Evolutionary conservation across 2,113 vertebrate species (phyloP).

Genomic region (Morone saxatilis): DNA sequence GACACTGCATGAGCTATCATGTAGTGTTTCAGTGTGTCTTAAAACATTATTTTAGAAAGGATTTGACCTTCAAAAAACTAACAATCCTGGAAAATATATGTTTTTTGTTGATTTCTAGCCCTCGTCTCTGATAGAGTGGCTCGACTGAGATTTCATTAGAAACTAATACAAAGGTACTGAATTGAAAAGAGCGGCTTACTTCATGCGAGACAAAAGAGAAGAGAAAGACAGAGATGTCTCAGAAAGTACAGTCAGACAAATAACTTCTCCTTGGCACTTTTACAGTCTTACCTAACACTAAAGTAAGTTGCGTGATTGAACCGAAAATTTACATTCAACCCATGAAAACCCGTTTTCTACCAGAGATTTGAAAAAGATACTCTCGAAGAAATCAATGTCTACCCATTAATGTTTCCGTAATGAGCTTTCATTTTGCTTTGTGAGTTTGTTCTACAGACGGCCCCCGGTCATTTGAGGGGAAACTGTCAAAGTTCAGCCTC

Average conservation of each 20-base stretch:
- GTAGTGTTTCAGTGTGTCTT: neutral
- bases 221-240: neutral
- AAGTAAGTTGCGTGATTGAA: conserved; percentile 27
- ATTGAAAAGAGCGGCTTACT: conserved; percentile 2
- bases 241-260: neutral
- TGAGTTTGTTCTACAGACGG: neutral
- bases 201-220: conserved; percentile 28
- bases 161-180: neutral
- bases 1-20: neutral
- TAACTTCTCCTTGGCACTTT: conserved; percentile 30
- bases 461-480: neutral
- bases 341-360: neutral
- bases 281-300: conserved; percentile 3
- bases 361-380: conserved; percentile 32
- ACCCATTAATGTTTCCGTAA: conserved; percentile 33
- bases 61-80: conserved; percentile 30
- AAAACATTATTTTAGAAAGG: conserved; percentile 3
- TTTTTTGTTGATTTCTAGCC: neutral
- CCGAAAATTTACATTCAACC: conserved; percentile 32
- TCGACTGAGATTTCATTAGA: conserved; percentile 18
- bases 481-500: conserved; percentile 22
- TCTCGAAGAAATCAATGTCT: conserved; percentile 15
- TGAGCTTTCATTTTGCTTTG: conserved; percentile 17
- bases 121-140: neutral
- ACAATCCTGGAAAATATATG: neutral